Percentiles rank a stretch among this genome's conserved stretches.
Evolutionary conservation across 1,140 invertebrate species (phyloP).

Genomic region (Drosophila fuyamai): DNA sequence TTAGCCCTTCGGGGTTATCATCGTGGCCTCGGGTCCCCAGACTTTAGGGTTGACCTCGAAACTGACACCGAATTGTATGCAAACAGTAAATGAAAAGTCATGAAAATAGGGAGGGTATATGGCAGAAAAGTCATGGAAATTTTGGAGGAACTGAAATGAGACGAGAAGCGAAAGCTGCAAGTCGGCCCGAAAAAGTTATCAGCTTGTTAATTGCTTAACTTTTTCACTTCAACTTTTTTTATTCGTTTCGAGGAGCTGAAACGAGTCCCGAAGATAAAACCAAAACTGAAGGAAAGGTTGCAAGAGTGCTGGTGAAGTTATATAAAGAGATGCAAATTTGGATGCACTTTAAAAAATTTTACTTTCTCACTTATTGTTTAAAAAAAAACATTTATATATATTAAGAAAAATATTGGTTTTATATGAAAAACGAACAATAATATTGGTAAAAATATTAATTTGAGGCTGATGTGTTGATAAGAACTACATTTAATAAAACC

Average conservation of each 20-base stretch:
- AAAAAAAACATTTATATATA: too few species aligned
- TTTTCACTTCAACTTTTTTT: constrained; percentile 83
- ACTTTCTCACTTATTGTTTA: too few species aligned
- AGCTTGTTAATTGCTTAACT: constrained; percentile 83
- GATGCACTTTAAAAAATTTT: constrained; percentile 9
- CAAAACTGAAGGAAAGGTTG: constrained; percentile 62
- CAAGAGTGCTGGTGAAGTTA: constrained; percentile 32
- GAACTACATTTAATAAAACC: too few species aligned
- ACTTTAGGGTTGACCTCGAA: constrained; percentile 36
- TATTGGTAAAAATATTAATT: too few species aligned
- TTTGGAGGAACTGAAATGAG: constrained; percentile 6
- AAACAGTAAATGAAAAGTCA: constrained; percentile 55
- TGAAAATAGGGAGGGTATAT: constrained; percentile 16
- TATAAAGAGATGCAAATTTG: constrained; percentile 18
- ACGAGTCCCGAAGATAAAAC: constrained; percentile 61
- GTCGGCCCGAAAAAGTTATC: constrained; percentile 75
- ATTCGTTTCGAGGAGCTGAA: constrained; percentile 54
- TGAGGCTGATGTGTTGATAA: too few species aligned
- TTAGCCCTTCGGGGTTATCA: constrained; percentile 47
- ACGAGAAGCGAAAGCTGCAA: constrained; percentile 25
- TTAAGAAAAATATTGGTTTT: too few species aligned
- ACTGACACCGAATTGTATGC: constrained; percentile 49
- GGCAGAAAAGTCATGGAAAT: constrained; percentile 1
- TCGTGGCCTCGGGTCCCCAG: constrained; percentile 25
- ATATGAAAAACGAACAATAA: too few species aligned